These are phyloP conservation scores for Steinernema carpocapsae DNA, from an alignment of 2,888 invertebrate genomes.

Conservation along the genomic window DNA sequence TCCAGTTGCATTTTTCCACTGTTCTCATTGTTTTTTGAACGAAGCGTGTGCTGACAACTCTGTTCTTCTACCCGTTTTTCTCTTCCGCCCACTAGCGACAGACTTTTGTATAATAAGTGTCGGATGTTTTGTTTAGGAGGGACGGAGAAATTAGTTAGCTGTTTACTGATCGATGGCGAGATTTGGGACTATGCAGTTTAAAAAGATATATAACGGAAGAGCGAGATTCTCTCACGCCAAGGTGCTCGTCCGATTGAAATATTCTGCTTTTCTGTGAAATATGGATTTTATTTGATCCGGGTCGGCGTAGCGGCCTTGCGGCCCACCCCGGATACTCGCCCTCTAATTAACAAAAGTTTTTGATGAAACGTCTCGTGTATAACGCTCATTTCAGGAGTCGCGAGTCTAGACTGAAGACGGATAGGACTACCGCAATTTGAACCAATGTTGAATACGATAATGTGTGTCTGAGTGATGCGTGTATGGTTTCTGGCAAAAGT, in stretches of 20 bases:
- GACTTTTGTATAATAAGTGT: too few species aligned
- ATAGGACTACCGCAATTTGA: too few species aligned
- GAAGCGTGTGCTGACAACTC: background rate
- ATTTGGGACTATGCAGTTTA: slow-evolving; percentile 21
- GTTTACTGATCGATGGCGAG: slow-evolving; percentile 11
- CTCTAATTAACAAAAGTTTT: too few species aligned
- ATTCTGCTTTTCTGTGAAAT: slow-evolving; percentile 32
- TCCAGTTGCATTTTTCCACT: slow-evolving; percentile 18
- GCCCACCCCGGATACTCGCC: background rate
- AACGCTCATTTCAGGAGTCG: too few species aligned
- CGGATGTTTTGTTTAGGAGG: too few species aligned
- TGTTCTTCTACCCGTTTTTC: slow-evolving; percentile 5
- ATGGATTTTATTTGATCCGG: slow-evolving; percentile 26
- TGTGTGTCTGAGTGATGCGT: slow-evolving; percentile 10
- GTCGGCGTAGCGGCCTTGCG: slow-evolving; percentile 3
- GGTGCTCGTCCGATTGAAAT: slow-evolving; percentile 32
- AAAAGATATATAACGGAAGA: slow-evolving; percentile 26
- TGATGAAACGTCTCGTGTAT: too few species aligned
- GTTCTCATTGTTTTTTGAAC: slow-evolving; percentile 29
- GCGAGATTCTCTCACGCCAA: slow-evolving; percentile 30
- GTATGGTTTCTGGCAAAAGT: background rate
- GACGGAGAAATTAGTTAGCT: background rate
- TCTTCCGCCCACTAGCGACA: background rate
- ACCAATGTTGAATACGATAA: background rate
- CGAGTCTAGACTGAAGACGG: too few species aligned